Evolutionary conservation across 1,140 invertebrate genomes (phyloP), one percentile per base, ranked within the genome.

Genomic region (Drosophila murphyi): DNA sequence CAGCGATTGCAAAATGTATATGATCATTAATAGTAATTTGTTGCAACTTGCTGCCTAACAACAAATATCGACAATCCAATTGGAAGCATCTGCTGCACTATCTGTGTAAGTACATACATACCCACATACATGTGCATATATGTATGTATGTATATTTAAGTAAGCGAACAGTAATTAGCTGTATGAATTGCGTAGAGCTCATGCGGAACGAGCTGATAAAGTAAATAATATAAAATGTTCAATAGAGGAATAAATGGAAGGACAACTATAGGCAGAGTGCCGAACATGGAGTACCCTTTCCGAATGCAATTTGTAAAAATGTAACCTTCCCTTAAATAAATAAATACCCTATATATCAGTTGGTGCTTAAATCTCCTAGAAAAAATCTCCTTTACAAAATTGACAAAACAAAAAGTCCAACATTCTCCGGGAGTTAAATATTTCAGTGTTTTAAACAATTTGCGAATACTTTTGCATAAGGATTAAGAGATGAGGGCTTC

Each of bases 11-110:
- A 60, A 39, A 12, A 50, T 41, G 31, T 63, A 35, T 57, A 59
- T 51, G 57, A 63, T 71, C 60, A 56, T 5, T 7, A 47, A 8
- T 39, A 35, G 71, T 39, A 72, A 82, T 83, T 82, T 75, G 78
- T 41, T 80, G 80, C 67, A 82, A 82, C 76, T 82, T 80, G 56
- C 35, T 63, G 47, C 71, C 50, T 69, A 61, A 75, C 78, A 79
- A 78, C 75, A 80, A 39, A 50, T 12, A 8, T 47, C 59, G 35
- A 78, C 54, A n/a, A 43, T 57, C 29, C 39, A 39, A 39, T 41
- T 10, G 10, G 3, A 32, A 60, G 34, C 45, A 62, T 35, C 59
- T 31, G 57, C 43, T 47, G 31, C 43, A 7, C 43, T 60, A 10
- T 34, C 48, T 48, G 20, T 28, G 41, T 32, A 34, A 20, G 20